These are phyloP conservation scores for Tetramorium simillimum DNA, from an alignment of 1,140 invertebrate genomes.

Conservation along the genomic window DNA sequence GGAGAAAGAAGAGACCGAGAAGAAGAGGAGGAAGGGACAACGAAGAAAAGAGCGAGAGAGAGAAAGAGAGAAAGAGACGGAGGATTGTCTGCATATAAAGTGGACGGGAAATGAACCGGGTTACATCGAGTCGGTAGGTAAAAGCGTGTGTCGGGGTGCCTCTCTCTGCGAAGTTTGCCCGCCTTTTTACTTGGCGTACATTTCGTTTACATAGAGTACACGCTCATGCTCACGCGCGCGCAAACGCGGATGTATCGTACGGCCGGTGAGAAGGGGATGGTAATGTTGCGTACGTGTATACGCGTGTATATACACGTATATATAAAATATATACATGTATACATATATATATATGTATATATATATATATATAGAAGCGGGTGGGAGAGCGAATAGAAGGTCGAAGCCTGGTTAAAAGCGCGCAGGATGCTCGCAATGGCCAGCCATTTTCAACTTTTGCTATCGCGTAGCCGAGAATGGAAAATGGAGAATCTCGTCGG, in stretches of 20 bases:
- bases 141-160: conserved; percentile 70
- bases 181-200: conserved; percentile 73
- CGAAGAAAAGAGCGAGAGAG: neutral
- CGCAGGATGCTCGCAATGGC: conserved; percentile 78
- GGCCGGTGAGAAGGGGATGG: neutral
- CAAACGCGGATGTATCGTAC: conserved; percentile 57
- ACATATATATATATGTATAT: neutral
- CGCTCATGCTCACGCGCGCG: conserved; percentile 60
- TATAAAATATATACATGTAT: neutral
- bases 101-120: conserved; percentile 83
- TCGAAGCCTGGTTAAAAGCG: conserved; percentile 75
- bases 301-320: neutral
- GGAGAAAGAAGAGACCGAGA: conserved; percentile 40
- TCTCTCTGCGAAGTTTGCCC: conserved; percentile 62
- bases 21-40: conserved; percentile 1
- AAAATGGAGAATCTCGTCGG: conserved; percentile 76
- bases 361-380: neutral
- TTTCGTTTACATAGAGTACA: conserved; percentile 74
- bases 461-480: conserved; percentile 77
- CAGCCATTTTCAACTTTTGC: conserved; percentile 83
- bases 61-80: conserved; percentile 59
- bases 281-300: conserved; percentile 7
- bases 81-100: conserved; percentile 84
- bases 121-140: conserved; percentile 72
- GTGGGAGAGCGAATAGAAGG: conserved; percentile 54